Percentiles rank a stretch among this genome's conserved stretches.
Evolutionary conservation across 2,113 vertebrate species (phyloP).

Genomic region (Ochotona princeps): DNA sequence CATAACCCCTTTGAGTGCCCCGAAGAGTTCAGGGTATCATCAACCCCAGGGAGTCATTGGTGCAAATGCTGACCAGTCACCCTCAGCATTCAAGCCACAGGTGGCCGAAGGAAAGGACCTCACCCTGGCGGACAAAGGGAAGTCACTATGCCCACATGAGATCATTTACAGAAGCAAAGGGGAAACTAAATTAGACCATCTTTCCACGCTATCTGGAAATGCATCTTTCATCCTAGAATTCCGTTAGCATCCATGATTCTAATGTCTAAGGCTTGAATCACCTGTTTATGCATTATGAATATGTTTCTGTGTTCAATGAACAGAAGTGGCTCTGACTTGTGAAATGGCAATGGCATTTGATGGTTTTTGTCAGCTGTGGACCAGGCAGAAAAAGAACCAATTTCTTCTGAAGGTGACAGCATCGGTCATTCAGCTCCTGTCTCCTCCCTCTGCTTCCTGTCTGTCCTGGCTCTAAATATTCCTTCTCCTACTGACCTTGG

Average conservation of each 20-base stretch:
- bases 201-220: slow-evolving; percentile 24
- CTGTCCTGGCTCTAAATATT: neutral
- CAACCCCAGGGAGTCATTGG: accelerated
- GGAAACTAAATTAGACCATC: neutral
- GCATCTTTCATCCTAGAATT: slow-evolving; percentile 46
- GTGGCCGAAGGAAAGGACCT: neutral
- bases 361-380: neutral
- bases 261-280: neutral
- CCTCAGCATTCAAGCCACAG: neutral
- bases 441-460: neutral
- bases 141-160: neutral
- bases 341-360: neutral
- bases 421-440: no score
- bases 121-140: neutral
- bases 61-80: neutral
- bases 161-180: neutral
- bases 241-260: neutral
- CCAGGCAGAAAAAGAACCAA: neutral
- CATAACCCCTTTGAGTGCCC: neutral
- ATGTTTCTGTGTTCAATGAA: neutral
- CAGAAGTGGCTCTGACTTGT: slow-evolving; percentile 18
- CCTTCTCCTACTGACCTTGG: neutral
- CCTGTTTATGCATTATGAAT: slow-evolving; percentile 29
- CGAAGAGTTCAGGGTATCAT: neutral
- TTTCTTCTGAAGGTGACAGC: neutral